These are phyloP conservation scores for Lepidostoma basale DNA, from an alignment of 1,140 invertebrate species.

Conservation along the genomic window DNA sequence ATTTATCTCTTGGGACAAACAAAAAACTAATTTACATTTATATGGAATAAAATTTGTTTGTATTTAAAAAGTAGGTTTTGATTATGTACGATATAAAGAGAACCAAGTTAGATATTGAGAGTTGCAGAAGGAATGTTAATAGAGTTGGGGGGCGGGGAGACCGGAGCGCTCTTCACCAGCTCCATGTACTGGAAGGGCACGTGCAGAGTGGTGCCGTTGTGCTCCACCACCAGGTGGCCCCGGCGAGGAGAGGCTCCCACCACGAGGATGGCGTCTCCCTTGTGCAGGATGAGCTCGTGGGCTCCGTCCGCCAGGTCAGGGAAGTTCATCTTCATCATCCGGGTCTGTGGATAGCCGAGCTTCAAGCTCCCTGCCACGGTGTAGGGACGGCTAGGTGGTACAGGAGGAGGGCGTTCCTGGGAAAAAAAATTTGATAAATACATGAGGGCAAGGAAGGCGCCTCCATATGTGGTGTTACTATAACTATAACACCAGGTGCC, in stretches of 20 bases:
- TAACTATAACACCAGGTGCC: too few relatives aligned
- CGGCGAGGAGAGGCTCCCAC: constrained; percentile 79
- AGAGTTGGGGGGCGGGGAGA: constrained; percentile 29
- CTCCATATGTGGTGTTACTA: too few relatives aligned
- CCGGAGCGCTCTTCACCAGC: constrained; percentile 51
- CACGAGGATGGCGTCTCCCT: constrained; percentile 83
- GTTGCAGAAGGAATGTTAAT: constrained; percentile 35
- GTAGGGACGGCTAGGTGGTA: constrained; percentile 87
- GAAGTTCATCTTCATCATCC: constrained; percentile 89
- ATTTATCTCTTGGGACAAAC: too few relatives aligned
- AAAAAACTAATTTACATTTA: too few relatives aligned
- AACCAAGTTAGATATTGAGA: constrained; percentile 36
- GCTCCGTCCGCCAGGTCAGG: constrained; percentile 64
- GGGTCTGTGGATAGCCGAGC: constrained; percentile 88
- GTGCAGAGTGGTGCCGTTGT: constrained; percentile 78
- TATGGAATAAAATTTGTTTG: too few relatives aligned
- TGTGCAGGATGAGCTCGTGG: constrained; percentile 67
- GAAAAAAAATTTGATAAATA: too few relatives aligned
- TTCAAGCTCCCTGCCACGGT: constrained; percentile 92
- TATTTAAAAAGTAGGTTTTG: too few relatives aligned
- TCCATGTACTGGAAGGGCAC: constrained; percentile 89
- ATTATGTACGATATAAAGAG: too few relatives aligned
- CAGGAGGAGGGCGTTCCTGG: constrained; percentile 86
- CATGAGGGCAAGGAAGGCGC: too few relatives aligned
- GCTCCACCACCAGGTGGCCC: constrained; percentile 83